Base-by-base conservation (phyloP, 2,888 invertebrate species). In the Drosophila silvestris region DNA sequence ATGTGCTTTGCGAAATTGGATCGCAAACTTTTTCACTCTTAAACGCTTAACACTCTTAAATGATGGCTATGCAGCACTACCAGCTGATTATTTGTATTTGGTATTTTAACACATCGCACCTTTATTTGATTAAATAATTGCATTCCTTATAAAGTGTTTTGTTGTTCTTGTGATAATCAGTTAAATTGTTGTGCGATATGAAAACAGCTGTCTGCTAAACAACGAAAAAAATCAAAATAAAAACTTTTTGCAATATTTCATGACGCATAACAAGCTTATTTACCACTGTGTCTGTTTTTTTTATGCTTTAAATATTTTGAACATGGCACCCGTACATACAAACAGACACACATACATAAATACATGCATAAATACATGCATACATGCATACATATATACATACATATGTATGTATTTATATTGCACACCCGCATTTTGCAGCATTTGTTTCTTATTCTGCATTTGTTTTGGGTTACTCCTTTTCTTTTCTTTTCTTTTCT, bases 351-450 rank as follows among this genome's bases (percentile, higher is more conserved):
- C 14, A n/a, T 19, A 39, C 28, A 19, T 39, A 26, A 6, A 22
- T 7, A 32, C 22, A 10, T 65, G 57, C 62, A 77, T 78, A 63
- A 12, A 12, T 78, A 63, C n/a, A n/a, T 19, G 19, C 19, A 7
- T 50, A 50, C 19, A 5, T 51, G 30, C 14, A 22, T 16, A 39
- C 32, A 37, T 44, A 26, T n/a, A 22, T 14, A 32, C 22, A 12
- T 30, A 52, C 1, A 6, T 3, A 33, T 22, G 16, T 35, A n/a
- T 37, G 7, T 37, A 16, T 54, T 28, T 30, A 12, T n/a, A 41
- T 44, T 47, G 32, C 12, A 41, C 80, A 70, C 76, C 78, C 64
- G 64, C 61, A 79, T 66, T 64, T 50, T 63, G 58, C 58, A 66
- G 70, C 61, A 64, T 28, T 71, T 54, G 59, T 47, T 22, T 39